These are phyloP conservation scores for Protomyctophum bolini DNA, from an alignment of 2,113 vertebrate species.

Conservation along the genomic window DNA sequence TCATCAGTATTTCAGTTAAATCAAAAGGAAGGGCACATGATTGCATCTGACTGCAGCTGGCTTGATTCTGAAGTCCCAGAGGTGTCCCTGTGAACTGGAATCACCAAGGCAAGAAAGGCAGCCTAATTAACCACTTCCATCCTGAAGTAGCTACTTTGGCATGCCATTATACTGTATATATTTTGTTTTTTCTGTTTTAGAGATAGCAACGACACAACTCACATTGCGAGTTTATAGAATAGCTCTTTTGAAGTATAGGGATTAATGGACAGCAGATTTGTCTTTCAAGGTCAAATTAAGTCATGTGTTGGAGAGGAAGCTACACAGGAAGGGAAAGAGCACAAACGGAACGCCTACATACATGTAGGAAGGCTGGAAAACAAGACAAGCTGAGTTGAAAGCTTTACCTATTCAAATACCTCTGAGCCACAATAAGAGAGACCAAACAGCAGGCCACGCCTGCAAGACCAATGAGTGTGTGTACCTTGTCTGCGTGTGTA, in stretches of 20 bases:
- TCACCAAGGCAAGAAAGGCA: slow-evolving; percentile 22
- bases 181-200: too few relatives aligned
- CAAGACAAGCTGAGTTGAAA: slow-evolving; percentile 37
- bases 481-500: neutral
- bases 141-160: too few relatives aligned
- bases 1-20: slow-evolving; percentile 19
- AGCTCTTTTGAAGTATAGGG: neutral
- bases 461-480: slow-evolving; percentile 6
- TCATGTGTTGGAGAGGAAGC: slow-evolving; percentile 30
- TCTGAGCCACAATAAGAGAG: slow-evolving; percentile 13
- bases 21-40: slow-evolving; percentile 5
- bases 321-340: slow-evolving; percentile 23
- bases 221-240: too few relatives aligned
- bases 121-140: slow-evolving; percentile 35
- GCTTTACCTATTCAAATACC: slow-evolving; percentile 8
- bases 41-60: slow-evolving; percentile 8
- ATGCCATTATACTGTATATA: too few relatives aligned
- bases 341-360: slow-evolving; percentile 19
- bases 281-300: slow-evolving; percentile 48
- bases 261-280: slow-evolving; percentile 38
- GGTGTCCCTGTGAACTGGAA: slow-evolving; percentile 7
- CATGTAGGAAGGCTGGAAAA: slow-evolving; percentile 25
- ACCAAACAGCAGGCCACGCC: neutral
- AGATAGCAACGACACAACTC: too few relatives aligned
- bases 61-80: slow-evolving; percentile 44